Evolutionary conservation across 2,797 vertebrate genomes (phyloP).

Genomic region (Masticophis lateralis): DNA sequence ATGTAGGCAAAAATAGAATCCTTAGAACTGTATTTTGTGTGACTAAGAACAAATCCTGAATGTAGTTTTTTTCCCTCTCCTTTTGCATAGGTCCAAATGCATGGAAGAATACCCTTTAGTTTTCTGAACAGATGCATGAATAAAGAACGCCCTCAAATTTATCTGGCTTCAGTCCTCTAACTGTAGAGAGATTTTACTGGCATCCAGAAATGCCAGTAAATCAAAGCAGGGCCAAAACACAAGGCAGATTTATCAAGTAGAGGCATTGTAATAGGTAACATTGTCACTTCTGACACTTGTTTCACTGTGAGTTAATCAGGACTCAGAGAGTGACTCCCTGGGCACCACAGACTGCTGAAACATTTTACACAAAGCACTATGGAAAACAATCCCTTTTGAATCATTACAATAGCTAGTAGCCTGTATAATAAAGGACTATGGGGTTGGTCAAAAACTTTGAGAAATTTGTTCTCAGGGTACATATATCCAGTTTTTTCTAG

Average conservation of each 20-base stretch:
- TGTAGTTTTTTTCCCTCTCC: not conserved
- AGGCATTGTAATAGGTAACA: not conserved
- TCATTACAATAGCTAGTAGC: not conserved
- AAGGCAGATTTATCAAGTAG: conserved; percentile 2
- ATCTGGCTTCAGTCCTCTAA: conserved; percentile 1
- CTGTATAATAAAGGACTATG: not conserved
- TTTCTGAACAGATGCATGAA: not conserved
- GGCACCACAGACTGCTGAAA: not conserved
- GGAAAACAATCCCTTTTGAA: not conserved
- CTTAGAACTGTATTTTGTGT: not conserved
- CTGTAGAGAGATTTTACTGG: conserved; percentile 8
- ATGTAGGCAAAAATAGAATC: not conserved
- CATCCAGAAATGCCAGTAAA: conserved; percentile 11
- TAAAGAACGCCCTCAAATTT: conserved; percentile 6
- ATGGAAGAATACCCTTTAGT: conserved; percentile 4
- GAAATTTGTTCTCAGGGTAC: not conserved
- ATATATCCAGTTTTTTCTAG: not conserved
- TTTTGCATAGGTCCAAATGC: not conserved
- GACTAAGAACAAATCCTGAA: not conserved
- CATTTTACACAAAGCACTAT: not conserved
- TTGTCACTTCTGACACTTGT: not conserved
- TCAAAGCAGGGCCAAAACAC: conserved; percentile 3
- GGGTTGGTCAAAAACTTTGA: not conserved
- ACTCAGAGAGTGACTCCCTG: conserved; percentile 13
- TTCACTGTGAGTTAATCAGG: conserved; percentile 17